Percentiles rank a stretch among this genome's conserved stretches.
Conservation (phyloP, 2,888 invertebrate genomes). For the Mythimna albipuncta region DNA sequence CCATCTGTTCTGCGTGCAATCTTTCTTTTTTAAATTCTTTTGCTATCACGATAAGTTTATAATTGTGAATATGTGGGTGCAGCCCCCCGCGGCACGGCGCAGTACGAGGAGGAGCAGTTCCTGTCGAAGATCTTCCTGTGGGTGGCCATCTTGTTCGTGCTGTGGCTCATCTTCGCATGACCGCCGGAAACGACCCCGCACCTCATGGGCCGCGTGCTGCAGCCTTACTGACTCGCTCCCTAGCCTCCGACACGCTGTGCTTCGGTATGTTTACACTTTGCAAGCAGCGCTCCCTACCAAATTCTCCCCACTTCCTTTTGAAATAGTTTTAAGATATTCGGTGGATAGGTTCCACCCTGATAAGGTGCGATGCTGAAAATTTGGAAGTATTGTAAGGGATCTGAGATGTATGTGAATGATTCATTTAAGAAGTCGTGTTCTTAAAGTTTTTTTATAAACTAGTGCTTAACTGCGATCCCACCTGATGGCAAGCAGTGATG, state of each 20-base stretch:
- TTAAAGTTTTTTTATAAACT: too few relatives aligned
- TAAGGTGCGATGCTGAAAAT: conserved; percentile 40
- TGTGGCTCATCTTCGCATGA: conserved; percentile 97
- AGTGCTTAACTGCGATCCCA: too few relatives aligned
- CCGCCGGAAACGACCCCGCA: conserved; percentile 65
- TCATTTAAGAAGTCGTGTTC: conserved; percentile 17
- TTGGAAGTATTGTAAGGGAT: conserved; percentile 42
- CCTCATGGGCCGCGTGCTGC: conserved; percentile 44
- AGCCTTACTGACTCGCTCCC: conserved; percentile 48
- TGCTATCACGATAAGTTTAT: not conserved
- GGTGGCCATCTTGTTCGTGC: conserved; percentile 97
- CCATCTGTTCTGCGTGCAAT: too few relatives aligned
- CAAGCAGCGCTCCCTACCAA: conserved; percentile 48
- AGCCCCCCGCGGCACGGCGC: conserved; percentile 96
- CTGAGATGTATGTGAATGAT: conserved; percentile 36
- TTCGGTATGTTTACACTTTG: conserved; percentile 64
- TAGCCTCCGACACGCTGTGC: conserved; percentile 34
- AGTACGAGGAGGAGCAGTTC: conserved; percentile 97
- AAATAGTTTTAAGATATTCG: conserved; percentile 41
- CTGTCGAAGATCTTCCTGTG: conserved; percentile 98
- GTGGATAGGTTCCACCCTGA: conserved; percentile 23
- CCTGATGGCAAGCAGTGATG: too few relatives aligned
- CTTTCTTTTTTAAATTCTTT: not conserved
- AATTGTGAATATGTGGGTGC: conserved; percentile 39
- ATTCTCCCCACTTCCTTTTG: conserved; percentile 58